Evolutionary conservation across 2,113 vertebrate species (phyloP), one percentile per base, ranked within the genome.

Genomic region (Syngnathus typhle): DNA sequence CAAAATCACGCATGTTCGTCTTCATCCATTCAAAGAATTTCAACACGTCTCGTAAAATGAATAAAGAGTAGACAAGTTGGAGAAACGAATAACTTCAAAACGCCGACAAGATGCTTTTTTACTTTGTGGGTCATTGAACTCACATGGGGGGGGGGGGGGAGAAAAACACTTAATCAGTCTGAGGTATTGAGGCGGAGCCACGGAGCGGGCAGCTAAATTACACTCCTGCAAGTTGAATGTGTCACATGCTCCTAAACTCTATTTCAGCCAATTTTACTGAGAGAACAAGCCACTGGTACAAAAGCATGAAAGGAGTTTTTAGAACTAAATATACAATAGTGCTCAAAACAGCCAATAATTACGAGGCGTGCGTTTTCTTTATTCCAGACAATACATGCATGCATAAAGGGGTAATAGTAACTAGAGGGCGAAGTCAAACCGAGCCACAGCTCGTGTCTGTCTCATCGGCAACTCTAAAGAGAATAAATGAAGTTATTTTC

Each of bases 191-290:
- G 63, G 78, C 72, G 70, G 64, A 82, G 85, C 72, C 52, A 39
- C 70, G 19, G 70, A 72, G 60, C 43, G 21, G 68, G 64, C 38
- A 4, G 65, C 73, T 82, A 76, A 85, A 84, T 85, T 76, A 85
- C 78, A 78, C 67, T 78, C 68, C 69, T 79, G 83, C 79, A 77
- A 79, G 69, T 82, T 73, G 67, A 82, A 43, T 69, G 74, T 32
- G 64, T 73, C 73, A 78, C 73, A 76, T 23, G 68, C 61, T 74
- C 59, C 58, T 69, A 69, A 69, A 66, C 65, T 73, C 71, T 19
- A 77, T 71, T 85, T 70, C 68, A 73, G 67, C 7, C 64, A 54
- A 83, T 85, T 85, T 79, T 74, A 44, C 77, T 72, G 79, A 70
- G 75, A 18, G 46, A 72, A 44, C 58, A 51, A 19, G 44, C 65